These are phyloP conservation scores for Chamaea fasciata DNA, from an alignment of 2,113 vertebrate species.

Conservation along the genomic window DNA sequence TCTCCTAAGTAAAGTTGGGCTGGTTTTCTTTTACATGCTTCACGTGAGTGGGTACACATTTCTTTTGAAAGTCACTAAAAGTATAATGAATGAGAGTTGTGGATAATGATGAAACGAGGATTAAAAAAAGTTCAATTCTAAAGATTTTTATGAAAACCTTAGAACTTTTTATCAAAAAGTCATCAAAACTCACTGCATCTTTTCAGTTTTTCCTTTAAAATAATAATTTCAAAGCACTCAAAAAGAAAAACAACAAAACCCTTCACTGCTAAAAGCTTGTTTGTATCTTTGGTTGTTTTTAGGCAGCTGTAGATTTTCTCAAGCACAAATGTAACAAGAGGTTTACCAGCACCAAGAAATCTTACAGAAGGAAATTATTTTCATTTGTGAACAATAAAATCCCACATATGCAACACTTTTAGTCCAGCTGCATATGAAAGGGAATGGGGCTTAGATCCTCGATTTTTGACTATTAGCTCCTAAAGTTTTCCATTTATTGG, in stretches of 20 bases:
- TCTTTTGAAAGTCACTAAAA: neutral
- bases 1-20: neutral
- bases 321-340: neutral
- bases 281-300: neutral
- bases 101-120: neutral
- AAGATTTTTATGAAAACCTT: neutral
- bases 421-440: neutral
- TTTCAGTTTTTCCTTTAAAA: neutral
- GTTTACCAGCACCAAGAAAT: neutral
- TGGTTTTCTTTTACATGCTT: neutral
- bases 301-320: neutral
- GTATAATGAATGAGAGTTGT: neutral
- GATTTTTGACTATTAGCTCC: neutral
- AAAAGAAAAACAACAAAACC: neutral
- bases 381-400: neutral
- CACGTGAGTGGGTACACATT: neutral
- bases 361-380: neutral
- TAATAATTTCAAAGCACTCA: neutral
- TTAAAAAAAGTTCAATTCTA: neutral
- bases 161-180: too few relatives aligned
- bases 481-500: neutral
- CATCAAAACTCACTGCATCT: neutral
- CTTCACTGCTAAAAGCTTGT: fast-evolving
- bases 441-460: neutral
- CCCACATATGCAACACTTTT: neutral